Evolutionary conservation across 1,140 invertebrate species (phyloP).

Genomic region (Cyrtorhinus lividipennis): DNA sequence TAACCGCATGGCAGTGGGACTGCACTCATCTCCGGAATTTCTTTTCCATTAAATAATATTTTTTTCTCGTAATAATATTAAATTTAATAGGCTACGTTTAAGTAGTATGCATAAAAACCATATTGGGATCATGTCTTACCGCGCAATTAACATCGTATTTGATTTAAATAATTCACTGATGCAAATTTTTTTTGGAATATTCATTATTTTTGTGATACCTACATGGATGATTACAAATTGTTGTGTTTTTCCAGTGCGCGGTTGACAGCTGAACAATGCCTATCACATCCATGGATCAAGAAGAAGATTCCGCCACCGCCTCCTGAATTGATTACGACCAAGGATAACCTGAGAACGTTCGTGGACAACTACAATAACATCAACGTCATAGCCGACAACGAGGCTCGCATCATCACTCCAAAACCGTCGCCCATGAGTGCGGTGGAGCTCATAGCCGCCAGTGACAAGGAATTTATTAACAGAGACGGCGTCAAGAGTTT

Average conservation of each 20-base stretch:
- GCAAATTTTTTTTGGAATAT: no score
- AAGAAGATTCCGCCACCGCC: constrained; percentile 31
- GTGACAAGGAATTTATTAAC: neutral
- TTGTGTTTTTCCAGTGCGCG: constrained; percentile 45
- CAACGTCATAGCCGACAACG: neutral
- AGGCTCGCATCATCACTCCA: neutral
- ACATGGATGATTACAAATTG: no score
- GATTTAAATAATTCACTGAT: no score
- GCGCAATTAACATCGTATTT: no score
- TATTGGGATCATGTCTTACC: no score
- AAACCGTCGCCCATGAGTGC: constrained; percentile 24
- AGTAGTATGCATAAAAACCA: no score
- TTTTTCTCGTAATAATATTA: no score
- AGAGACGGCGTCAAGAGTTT: neutral
- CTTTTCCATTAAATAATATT: no score
- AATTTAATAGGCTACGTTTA: no score
- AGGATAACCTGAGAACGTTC: constrained; percentile 68
- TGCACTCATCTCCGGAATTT: no score
- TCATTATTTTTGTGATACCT: no score
- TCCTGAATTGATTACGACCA: constrained; percentile 32
- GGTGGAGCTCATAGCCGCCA: neutral
- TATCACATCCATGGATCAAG: constrained; percentile 57
- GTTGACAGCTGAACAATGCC: constrained; percentile 54
- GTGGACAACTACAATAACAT: constrained; percentile 41
- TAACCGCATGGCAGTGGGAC: no score